A percentile compares a stretch with the other conserved stretches of the same genome.
Conservation (phyloP, 2,797 vertebrate genomes). For the Hipposideros larvatus region DNA sequence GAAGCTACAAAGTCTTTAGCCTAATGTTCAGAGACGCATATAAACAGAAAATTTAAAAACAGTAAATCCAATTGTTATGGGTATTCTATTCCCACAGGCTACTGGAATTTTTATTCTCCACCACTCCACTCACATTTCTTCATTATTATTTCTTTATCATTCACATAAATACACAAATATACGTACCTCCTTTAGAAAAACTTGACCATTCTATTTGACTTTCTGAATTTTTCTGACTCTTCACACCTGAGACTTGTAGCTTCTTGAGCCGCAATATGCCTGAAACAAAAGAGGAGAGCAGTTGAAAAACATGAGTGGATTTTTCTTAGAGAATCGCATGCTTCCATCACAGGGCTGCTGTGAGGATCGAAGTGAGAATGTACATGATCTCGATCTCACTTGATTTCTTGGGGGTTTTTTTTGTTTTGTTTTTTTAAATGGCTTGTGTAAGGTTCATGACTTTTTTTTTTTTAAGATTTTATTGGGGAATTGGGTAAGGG, state of each 20-base stretch:
- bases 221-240: slow-evolving; percentile 73
- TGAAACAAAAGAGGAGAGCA: slow-evolving; percentile 72
- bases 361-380: slow-evolving; percentile 76
- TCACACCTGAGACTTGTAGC: slow-evolving; percentile 69
- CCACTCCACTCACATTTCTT: not conserved
- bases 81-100: not conserved
- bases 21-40: not conserved
- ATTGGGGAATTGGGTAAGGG: no score
- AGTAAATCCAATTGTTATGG: not conserved
- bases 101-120: not conserved
- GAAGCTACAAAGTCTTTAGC: not conserved
- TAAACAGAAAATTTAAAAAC: not conserved
- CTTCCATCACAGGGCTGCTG: slow-evolving; percentile 30
- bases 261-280: slow-evolving; percentile 61
- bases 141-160: slow-evolving; percentile 9
- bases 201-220: slow-evolving; percentile 14
- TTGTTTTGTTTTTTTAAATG: no score
- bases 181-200: not conserved
- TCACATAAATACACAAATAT: slow-evolving; percentile 11
- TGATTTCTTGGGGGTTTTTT: no score
- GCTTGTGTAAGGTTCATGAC: no score
- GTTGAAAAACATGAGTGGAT: slow-evolving; percentile 61
- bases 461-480: no score
- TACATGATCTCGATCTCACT: not conserved
- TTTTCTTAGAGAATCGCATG: slow-evolving; percentile 65